Percentiles rank a stretch among this genome's conserved stretches.
Conservation (phyloP, 1,140 invertebrate genomes). For the Cydia splendana region DNA sequence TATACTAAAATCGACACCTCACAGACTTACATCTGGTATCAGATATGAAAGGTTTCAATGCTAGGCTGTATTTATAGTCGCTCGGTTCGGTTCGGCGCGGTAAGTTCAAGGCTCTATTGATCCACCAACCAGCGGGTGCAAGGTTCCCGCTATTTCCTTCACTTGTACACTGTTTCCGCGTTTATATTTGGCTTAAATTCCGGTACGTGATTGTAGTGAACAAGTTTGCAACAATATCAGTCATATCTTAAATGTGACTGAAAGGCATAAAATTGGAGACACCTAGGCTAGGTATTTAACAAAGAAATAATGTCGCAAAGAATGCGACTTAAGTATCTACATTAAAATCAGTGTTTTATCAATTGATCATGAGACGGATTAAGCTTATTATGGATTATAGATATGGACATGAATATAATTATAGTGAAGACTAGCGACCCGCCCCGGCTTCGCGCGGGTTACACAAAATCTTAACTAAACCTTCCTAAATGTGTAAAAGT, state of each 20-base stretch:
- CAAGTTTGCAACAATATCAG: not conserved
- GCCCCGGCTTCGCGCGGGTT: no score
- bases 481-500: no score
- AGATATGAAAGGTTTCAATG: slow-evolving; percentile 12
- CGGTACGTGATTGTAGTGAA: not conserved
- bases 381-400: no score
- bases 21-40: not conserved
- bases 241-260: not conserved
- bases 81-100: slow-evolving; percentile 39
- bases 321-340: no score
- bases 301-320: no score
- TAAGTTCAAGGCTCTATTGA: slow-evolving; percentile 77
- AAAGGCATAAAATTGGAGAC: no score
- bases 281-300: no score
- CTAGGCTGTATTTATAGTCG: slow-evolving; percentile 21
- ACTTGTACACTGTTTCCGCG: slow-evolving; percentile 46
- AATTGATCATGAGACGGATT: no score
- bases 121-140: slow-evolving; percentile 51
- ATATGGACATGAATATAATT: no score
- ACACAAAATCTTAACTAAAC: no score
- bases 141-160: slow-evolving; percentile 53
- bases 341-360: no score
- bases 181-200: not conserved
- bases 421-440: no score
- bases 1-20: not conserved